Evolutionary conservation across 1,140 invertebrate genomes (phyloP).

Genomic region (Stegodyphus mimosarum): DNA sequence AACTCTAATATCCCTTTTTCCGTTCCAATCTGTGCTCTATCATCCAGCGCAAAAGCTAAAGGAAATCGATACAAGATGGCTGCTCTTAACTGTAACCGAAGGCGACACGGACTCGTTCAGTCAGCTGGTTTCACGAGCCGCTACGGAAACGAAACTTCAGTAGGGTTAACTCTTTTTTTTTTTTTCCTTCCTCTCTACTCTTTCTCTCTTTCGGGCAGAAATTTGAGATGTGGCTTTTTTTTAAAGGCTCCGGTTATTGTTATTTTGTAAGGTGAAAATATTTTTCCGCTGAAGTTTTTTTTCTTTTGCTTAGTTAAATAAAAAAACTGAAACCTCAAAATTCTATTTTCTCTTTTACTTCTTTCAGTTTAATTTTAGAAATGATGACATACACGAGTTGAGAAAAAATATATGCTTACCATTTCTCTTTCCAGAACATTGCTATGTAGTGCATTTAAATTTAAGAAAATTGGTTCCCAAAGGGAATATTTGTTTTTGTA

Average conservation of each 20-base stretch:
- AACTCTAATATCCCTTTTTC: slow-evolving; percentile 26
- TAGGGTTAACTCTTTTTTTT: neutral
- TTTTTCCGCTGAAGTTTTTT: neutral
- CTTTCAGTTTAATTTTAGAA: too few species aligned
- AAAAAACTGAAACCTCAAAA: neutral
- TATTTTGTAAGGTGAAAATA: slow-evolving; percentile 37
- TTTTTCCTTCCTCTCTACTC: slow-evolving; percentile 4
- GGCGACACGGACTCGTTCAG: slow-evolving; percentile 17
- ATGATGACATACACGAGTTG: too few species aligned
- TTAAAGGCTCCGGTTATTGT: slow-evolving; percentile 20
- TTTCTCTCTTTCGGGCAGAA: slow-evolving; percentile 1
- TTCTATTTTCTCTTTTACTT: neutral
- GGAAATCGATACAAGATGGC: slow-evolving; percentile 49
- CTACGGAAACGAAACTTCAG: slow-evolving; percentile 15
- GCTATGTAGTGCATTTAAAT: too few species aligned
- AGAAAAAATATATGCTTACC: too few species aligned
- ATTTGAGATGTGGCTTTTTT: slow-evolving; percentile 1
- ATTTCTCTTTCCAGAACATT: too few species aligned
- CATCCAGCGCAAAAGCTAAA: slow-evolving; percentile 37
- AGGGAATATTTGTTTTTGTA: too few species aligned
- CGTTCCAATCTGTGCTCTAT: slow-evolving; percentile 44
- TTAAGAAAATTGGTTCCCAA: too few species aligned
- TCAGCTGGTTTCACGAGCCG: slow-evolving; percentile 1
- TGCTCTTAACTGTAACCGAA: slow-evolving; percentile 42
- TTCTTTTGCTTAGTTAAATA: neutral